Conservation (phyloP, 2,888 invertebrate species). For the Cheilosia vernalis region DNA sequence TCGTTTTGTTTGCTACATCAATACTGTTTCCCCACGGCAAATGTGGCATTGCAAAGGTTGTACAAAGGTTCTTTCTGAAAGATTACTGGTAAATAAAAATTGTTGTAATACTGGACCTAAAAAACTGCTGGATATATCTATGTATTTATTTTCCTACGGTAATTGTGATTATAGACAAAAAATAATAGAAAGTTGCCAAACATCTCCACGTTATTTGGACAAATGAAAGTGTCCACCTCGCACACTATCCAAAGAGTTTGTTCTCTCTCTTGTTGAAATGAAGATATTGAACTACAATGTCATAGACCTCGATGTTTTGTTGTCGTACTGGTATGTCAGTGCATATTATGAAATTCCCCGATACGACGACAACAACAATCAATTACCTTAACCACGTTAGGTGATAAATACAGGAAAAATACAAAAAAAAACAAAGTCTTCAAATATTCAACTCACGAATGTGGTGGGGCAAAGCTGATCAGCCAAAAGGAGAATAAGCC, state of each 20-base stretch:
- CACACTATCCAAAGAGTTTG: conserved; percentile 14
- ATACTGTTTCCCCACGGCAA: too few relatives aligned
- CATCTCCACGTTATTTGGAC: conserved; percentile 53
- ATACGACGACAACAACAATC: conserved; percentile 33
- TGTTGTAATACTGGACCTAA: too few relatives aligned
- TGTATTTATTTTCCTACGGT: conserved; percentile 20
- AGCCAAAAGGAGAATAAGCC: conserved; percentile 52
- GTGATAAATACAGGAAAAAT: conserved; percentile 49
- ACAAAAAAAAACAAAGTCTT: background rate
- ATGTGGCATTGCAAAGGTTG: too few relatives aligned
- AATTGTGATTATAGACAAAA: conserved; percentile 19
- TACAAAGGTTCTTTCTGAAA: too few relatives aligned
- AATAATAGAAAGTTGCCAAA: conserved; percentile 73
- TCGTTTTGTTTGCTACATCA: too few relatives aligned
- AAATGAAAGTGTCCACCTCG: conserved; percentile 69
- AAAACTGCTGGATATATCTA: too few relatives aligned
- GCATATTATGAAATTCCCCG: conserved; percentile 51
- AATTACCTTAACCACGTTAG: conserved; percentile 46
- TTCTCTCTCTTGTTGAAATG: conserved; percentile 26
- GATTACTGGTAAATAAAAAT: too few relatives aligned
- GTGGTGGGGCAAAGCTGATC: conserved; percentile 46
- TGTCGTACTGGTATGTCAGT: conserved; percentile 29
- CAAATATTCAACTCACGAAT: background rate
- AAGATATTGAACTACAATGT: conserved; percentile 42
- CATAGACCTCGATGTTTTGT: conserved; percentile 61